Evolutionary conservation across 2,113 vertebrate genomes (phyloP).

Genomic region (Hippocampus guttulatus): DNA sequence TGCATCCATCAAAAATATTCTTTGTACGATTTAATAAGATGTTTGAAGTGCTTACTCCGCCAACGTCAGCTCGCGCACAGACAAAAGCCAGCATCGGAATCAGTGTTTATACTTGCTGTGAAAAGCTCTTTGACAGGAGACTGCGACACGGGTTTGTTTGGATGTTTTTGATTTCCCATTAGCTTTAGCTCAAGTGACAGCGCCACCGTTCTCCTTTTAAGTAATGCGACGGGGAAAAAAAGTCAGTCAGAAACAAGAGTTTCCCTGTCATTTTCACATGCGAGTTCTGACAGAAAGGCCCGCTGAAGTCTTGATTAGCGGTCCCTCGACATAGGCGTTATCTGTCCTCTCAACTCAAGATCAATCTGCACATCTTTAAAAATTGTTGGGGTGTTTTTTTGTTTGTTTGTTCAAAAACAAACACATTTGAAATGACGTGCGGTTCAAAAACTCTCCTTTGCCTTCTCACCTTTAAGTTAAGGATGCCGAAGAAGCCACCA

Average conservation of each 20-base stretch:
- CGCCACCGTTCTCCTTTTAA: constrained; percentile 44
- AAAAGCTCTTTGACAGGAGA: constrained; percentile 44
- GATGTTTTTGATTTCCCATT: constrained; percentile 55
- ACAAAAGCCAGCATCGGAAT: constrained; percentile 25
- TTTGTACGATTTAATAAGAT: constrained; percentile 24
- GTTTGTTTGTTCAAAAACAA: constrained; percentile 32
- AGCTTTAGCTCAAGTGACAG: constrained; percentile 45
- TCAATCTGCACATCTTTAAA: constrained; percentile 20
- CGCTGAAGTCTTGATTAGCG: constrained; percentile 54
- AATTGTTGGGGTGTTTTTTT: constrained; percentile 11
- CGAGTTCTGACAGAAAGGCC: constrained; percentile 34
- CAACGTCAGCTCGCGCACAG: constrained; percentile 14
- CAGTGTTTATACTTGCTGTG: constrained; percentile 37
- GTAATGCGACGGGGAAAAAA: constrained; percentile 45
- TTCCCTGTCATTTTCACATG: constrained; percentile 33
- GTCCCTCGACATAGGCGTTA: constrained; percentile 44
- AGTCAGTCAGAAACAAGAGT: constrained; percentile 30
- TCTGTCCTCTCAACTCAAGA: constrained; percentile 28
- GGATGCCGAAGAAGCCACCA: not conserved
- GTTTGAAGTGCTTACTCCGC: constrained; percentile 23
- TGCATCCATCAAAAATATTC: constrained; percentile 9
- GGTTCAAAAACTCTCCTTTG: constrained; percentile 32
- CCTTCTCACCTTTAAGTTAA: constrained; percentile 55
- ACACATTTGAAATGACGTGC: constrained; percentile 9
- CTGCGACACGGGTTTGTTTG: constrained; percentile 43